These are phyloP conservation scores for Hiodon tergisus DNA, from an alignment of 2,113 vertebrate species.

Conservation along the genomic window DNA sequence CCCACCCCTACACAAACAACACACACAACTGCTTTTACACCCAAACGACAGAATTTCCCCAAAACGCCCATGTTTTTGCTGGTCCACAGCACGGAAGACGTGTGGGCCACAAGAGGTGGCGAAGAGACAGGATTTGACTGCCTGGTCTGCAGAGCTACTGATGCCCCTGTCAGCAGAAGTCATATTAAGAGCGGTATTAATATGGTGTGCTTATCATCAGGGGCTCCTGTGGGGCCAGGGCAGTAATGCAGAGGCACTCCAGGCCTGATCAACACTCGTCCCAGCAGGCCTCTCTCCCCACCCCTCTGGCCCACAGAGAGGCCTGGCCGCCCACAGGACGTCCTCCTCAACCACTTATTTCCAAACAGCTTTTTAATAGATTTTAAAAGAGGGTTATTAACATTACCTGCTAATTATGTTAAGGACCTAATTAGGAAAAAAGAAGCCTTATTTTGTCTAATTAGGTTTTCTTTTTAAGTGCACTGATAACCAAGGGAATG, in stretches of 20 bases:
- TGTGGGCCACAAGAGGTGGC: slow-evolving; percentile 19
- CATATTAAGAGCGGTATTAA: slow-evolving; percentile 42
- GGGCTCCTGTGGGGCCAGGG: slow-evolving; percentile 46
- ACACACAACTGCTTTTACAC: background rate
- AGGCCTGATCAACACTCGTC: slow-evolving; percentile 55
- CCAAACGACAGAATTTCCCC: slow-evolving; percentile 2
- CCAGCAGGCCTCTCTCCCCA: slow-evolving; percentile 52
- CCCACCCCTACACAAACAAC: slow-evolving; percentile 28
- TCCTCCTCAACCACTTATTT: slow-evolving; percentile 71
- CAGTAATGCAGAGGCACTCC: slow-evolving; percentile 53
- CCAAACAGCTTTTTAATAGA: slow-evolving; percentile 85
- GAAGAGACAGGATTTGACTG: slow-evolving; percentile 5
- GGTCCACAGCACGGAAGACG: slow-evolving; percentile 26
- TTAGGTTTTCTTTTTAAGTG: slow-evolving; percentile 85
- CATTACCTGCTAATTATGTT: slow-evolving; percentile 96
- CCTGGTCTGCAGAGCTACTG: background rate
- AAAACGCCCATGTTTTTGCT: slow-evolving; percentile 28
- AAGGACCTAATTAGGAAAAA: slow-evolving; percentile 91
- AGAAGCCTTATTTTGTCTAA: slow-evolving; percentile 79
- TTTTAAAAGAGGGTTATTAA: slow-evolving; percentile 97
- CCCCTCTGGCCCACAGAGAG: slow-evolving; percentile 50
- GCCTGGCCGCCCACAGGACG: slow-evolving; percentile 59
- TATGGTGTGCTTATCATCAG: slow-evolving; percentile 28
- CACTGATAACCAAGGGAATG: slow-evolving; percentile 73
- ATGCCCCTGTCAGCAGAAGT: slow-evolving; percentile 16